These are phyloP conservation scores for Lepisosteus osseus DNA, from an alignment of 2,113 vertebrate genomes.

Conservation along the genomic window DNA sequence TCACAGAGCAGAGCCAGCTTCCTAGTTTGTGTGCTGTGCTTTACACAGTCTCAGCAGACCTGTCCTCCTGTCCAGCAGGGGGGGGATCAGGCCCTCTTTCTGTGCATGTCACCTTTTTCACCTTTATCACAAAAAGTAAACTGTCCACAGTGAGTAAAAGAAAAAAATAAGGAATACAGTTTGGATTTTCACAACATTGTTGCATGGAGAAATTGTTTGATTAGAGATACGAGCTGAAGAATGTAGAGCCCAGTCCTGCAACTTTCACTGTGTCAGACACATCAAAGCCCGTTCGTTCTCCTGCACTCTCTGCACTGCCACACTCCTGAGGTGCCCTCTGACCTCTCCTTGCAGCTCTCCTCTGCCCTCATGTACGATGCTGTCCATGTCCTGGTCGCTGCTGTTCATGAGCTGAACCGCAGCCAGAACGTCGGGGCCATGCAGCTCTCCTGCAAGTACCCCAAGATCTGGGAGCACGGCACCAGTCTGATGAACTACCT, in stretches of 20 bases:
- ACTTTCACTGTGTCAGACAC: slow-evolving; percentile 21
- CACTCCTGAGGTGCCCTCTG: neutral
- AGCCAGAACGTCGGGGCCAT: slow-evolving; percentile 96
- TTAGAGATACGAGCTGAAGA: too few relatives aligned
- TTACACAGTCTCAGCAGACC: too few relatives aligned
- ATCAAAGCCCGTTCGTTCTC: neutral
- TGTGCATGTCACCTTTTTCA: too few relatives aligned
- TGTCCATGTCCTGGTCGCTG: slow-evolving; percentile 85
- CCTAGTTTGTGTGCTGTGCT: too few relatives aligned
- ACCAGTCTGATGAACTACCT: slow-evolving; percentile 99
- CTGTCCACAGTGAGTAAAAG: neutral
- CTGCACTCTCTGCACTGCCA: too few relatives aligned
- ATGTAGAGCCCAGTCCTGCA: neutral
- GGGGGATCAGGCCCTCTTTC: too few relatives aligned
- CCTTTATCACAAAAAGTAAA: neutral
- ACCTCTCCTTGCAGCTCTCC: slow-evolving; percentile 71
- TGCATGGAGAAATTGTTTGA: too few relatives aligned
- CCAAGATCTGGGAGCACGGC: slow-evolving; percentile 97
- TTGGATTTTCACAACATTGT: neutral
- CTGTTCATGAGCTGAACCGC: slow-evolving; percentile 91
- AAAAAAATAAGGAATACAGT: neutral
- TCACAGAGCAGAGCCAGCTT: too few relatives aligned
- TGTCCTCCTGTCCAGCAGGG: too few relatives aligned
- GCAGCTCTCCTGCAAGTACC: slow-evolving; percentile 91
- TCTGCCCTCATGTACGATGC: slow-evolving; percentile 92